Base-by-base conservation (phyloP, 1,140 invertebrate genomes). In the Vanessa tameamea region DNA sequence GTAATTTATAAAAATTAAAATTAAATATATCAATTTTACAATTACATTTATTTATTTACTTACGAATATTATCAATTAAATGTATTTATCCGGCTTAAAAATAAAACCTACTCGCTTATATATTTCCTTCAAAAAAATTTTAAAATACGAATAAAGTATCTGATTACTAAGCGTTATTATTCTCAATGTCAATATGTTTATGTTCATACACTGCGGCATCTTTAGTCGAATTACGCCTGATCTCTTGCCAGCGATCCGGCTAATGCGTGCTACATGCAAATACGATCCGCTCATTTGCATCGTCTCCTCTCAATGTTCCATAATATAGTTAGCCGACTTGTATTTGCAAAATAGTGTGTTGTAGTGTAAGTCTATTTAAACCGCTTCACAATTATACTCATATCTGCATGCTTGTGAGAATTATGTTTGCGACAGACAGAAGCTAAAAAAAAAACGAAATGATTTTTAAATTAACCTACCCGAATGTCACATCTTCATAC, bases 181-280 rank as follows among this genome's bases (percentile, higher is more conserved):
- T 57, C 3, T 57, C 7, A 15, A n/a, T 37, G 57, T 61, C 57
- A 61, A 37, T 61, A 61, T n/a, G 57, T 15, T 50, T 23, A 20
- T 23, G 55, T 37, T 61, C 23, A 31, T 13, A 61, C 48, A n/a
- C 48, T 37, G 26, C 57, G 57, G 57, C 15, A 37, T 57, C 50
- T 69, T 61, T 69, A 69, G 53, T 31, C 37, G 67, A 51, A 69
- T 59, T 69, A 59, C 67, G 37, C 69, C 23, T 71, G 71, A 76
- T 76, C 69, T 76, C 65, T 55, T 69, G 64, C 68, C 78, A 76
- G 77, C 67, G 47, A 50, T 65, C 64, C 67, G 20, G 70, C 68
- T 78, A 75, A 75, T 73, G 69, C 69, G 70, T 73, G 65, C 72
- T 75, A 72, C 72, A 79, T 79, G 75, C 75, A 79, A 79, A 79